Evolutionary conservation across 2,113 vertebrate species (phyloP), one percentile per base, ranked within the genome.

Genomic region (Scartelaos histophorus): DNA sequence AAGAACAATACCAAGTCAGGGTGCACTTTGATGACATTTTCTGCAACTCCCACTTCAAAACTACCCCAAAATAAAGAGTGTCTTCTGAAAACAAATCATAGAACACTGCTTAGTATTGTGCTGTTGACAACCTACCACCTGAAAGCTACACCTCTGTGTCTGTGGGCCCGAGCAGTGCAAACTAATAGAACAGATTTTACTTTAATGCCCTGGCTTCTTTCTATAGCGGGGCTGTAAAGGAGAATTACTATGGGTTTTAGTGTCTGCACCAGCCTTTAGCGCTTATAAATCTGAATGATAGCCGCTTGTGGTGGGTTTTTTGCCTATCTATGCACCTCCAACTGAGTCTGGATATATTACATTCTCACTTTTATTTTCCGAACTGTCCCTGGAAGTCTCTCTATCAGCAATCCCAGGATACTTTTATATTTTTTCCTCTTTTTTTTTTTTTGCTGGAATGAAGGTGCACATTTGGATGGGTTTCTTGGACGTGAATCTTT

Each of bases 401-500:
- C 57, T 74, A 53, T 53, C 29, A 68, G 16, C 51, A n/a, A 56
- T 75, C 38, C 69, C 34, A 11, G 61, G 17, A n/a, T 69, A 46
- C 34, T 35, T 67, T 29, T 56, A 7, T 25, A 73, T 66, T 74
- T 51, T 67, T 73, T 64, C 34, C 24, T 71, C 56, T 21, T 21
- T 75, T 70, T 64, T 21, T 21, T 75, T 70, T 64, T 67, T 45
- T 15, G 67, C 74, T 65, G 57, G 53, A 34, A 81, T 71, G 69
- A 61, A 43, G 38, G 7, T 9, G 72, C 70, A 66, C 65, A 58
- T 57, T 25, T 70, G 46, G 46, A 57, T 72, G 67, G 61, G 68
- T 82, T 69, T 74, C 24, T 78, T 1, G 49, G 71, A 24, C 78
- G 85, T 89, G 82, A 90, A 89, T 89, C 85, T 86, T 75, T 82